Conservation (phyloP, 2,888 invertebrate species). For the Apoderus coryli region DNA sequence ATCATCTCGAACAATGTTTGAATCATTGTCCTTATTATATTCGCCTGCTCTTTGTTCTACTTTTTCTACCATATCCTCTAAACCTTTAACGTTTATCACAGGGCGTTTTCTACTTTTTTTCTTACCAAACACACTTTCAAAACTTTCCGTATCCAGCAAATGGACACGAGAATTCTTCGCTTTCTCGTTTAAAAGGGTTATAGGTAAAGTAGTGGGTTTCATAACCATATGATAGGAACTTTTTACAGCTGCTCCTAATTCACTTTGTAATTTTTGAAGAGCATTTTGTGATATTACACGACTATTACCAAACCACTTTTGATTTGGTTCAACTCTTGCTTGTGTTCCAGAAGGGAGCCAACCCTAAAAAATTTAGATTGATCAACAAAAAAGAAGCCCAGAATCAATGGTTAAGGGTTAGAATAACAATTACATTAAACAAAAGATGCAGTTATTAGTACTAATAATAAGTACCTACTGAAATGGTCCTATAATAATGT, state of each 20-base stretch:
- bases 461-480: constrained; percentile 5
- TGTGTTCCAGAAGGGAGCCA: constrained; percentile 76
- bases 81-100: constrained; percentile 56
- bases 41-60: constrained; percentile 57
- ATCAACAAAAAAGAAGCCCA: too few relatives aligned
- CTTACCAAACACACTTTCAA: constrained; percentile 86
- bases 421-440: too few relatives aligned
- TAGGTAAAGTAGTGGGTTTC: constrained; percentile 88
- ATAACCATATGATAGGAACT: constrained; percentile 97
- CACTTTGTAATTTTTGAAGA: constrained; percentile 81
- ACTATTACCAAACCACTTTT: constrained; percentile 99
- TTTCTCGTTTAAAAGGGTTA: constrained; percentile 85
- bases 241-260: constrained; percentile 84
- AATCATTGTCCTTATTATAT: constrained; percentile 73
- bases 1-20: constrained; percentile 69
- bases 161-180: constrained; percentile 85
- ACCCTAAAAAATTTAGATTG: constrained; percentile 43
- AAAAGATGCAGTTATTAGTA: constrained; percentile 2
- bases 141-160: constrained; percentile 89
- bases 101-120: constrained; percentile 88
- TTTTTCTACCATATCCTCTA: constrained; percentile 61
- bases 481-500: background rate
- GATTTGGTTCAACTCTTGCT: constrained; percentile 92
- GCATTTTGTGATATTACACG: constrained; percentile 88
- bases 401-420: too few relatives aligned